Evolutionary conservation across 2,888 invertebrate species (phyloP).

Genomic region (Erebia ligea): DNA sequence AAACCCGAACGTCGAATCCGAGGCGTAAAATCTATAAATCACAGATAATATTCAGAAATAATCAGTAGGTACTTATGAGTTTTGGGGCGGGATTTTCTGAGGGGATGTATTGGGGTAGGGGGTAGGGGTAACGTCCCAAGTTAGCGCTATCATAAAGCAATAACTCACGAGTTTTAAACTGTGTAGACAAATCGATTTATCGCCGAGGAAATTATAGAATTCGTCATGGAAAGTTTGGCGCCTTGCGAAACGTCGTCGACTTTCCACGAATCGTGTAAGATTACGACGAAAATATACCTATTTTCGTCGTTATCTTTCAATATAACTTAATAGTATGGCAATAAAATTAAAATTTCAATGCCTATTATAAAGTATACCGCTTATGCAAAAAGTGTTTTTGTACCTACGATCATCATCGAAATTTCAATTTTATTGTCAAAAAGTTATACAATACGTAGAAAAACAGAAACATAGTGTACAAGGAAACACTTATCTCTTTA

Average conservation of each 20-base stretch:
- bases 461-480: no score
- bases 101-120: not conserved
- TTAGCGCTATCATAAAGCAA: slow-evolving; percentile 30
- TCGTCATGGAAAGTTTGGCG: slow-evolving; percentile 26
- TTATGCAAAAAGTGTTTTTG: no score
- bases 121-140: slow-evolving; percentile 24
- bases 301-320: no score
- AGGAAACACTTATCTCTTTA: no score
- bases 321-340: no score
- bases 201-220: slow-evolving; percentile 19
- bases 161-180: slow-evolving; percentile 36
- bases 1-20: not conserved
- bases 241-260: not conserved
- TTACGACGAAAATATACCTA: not conserved
- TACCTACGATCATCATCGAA: no score
- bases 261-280: not conserved
- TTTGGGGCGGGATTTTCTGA: not conserved
- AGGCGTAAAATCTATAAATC: slow-evolving; percentile 25
- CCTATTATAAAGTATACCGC: no score
- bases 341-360: no score
- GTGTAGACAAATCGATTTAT: slow-evolving; percentile 31
- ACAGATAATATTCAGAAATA: slow-evolving; percentile 30
- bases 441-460: no score
- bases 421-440: no score
- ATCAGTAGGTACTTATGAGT: slow-evolving; percentile 12